phyloP scores from a whole-genome alignment of 2,888 invertebrate genomes.

The Flexamia atlantica region DNA sequence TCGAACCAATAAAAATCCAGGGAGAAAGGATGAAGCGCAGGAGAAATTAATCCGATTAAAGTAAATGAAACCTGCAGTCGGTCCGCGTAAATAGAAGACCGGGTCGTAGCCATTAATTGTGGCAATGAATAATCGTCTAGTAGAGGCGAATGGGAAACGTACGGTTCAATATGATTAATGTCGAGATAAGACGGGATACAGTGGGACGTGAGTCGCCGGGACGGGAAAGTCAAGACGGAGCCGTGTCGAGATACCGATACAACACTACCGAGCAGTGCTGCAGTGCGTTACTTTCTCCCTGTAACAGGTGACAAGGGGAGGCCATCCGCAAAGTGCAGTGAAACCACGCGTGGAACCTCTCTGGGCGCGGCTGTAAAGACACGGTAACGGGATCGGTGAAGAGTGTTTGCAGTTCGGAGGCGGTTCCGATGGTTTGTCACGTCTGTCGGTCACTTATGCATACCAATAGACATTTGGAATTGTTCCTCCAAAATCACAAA shows the following conservation, averaged over 20 bases:
- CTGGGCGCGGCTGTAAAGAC: too few species aligned
- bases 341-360: too few species aligned
- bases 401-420: too few species aligned
- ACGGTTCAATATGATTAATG: slow-evolving; percentile 33
- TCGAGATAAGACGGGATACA: background rate
- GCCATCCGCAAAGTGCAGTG: too few species aligned
- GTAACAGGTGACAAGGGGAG: background rate
- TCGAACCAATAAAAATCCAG: background rate
- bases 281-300: slow-evolving; percentile 9
- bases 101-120: slow-evolving; percentile 22
- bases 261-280: background rate
- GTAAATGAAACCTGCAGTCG: slow-evolving; percentile 38
- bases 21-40: slow-evolving; percentile 15
- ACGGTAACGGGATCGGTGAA: too few species aligned
- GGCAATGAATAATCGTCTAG: background rate
- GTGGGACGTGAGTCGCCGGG: slow-evolving; percentile 10
- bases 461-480: too few species aligned
- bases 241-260: slow-evolving; percentile 3
- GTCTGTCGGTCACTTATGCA: too few species aligned
- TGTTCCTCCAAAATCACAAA: too few species aligned
- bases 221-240: background rate
- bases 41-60: slow-evolving; percentile 36
- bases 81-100: slow-evolving; percentile 9
- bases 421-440: too few species aligned
- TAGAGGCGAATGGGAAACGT: background rate